Percentiles rank a stretch among this genome's conserved stretches.
Evolutionary conservation across 23 tunicate genomes (phyloP).

Genomic region (Trididemnum miniatum): DNA sequence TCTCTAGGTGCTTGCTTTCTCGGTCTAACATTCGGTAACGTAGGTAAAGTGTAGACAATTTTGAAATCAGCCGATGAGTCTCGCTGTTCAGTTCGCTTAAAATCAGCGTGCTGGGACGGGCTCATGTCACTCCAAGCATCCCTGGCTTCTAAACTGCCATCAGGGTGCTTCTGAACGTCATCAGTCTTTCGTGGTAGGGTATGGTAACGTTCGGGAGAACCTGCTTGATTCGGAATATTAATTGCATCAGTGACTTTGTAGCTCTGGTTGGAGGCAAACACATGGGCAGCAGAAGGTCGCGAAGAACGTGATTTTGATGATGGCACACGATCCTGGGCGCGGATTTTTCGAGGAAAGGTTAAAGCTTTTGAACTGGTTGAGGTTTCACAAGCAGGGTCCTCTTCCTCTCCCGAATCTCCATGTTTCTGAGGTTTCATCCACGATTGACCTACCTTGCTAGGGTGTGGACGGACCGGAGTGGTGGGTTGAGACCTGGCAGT

Average conservation of each 20-base stretch:
- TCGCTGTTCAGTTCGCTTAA: too few relatives aligned
- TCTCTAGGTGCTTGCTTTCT: not conserved
- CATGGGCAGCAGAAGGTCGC: not conserved
- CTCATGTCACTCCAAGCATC: not conserved
- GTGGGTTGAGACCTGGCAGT: conserved; percentile 24
- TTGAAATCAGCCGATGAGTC: not conserved
- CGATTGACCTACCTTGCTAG: conserved; percentile 17
- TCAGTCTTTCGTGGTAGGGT: not conserved
- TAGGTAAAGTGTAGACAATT: conserved; percentile 11
- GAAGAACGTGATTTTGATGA: not conserved
- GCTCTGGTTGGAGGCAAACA: not conserved
- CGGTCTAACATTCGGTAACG: not conserved
- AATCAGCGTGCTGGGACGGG: not conserved
- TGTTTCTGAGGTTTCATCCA: conserved; percentile 33
- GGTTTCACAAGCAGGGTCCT: not conserved
- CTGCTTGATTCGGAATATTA: not conserved
- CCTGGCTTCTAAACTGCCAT: not conserved
- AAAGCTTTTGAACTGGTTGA: not conserved
- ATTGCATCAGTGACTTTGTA: not conserved
- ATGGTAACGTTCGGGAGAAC: conserved; percentile 5
- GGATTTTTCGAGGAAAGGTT: conserved; percentile 19
- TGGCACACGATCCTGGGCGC: conserved; percentile 5
- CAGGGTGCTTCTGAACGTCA: not conserved
- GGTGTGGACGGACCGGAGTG: conserved; percentile 20
- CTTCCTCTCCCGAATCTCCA: not conserved